Evolutionary conservation across 2,888 invertebrate species (phyloP).

Genomic region (Caenorhabditis macrosperma): DNA sequence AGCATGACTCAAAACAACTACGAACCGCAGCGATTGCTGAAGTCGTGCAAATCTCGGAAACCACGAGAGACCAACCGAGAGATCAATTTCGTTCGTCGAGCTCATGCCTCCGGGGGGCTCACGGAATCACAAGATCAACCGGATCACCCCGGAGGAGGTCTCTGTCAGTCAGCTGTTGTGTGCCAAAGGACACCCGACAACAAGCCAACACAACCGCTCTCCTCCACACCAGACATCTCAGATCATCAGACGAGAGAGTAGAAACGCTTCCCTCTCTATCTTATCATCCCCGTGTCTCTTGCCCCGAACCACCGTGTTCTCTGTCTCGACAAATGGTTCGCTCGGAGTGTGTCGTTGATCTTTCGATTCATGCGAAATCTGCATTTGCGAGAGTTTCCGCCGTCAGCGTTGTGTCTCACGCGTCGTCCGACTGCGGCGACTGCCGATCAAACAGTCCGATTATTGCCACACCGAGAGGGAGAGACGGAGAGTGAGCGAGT

Average conservation of each 20-base stretch:
- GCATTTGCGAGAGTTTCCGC: not conserved
- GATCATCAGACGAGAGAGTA: not conserved
- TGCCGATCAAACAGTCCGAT: conserved; percentile 55
- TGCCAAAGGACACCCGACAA: not conserved
- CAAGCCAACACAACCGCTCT: not conserved
- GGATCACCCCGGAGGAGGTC: not conserved
- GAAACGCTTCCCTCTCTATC: not conserved
- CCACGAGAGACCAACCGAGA: too few relatives aligned
- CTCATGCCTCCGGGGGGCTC: not conserved
- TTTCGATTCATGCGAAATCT: conserved; percentile 21
- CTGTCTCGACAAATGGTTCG: not conserved
- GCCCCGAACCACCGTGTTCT: not conserved
- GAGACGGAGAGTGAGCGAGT: conserved; percentile 13
- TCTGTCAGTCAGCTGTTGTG: not conserved
- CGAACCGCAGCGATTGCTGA: too few relatives aligned
- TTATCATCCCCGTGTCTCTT: not conserved
- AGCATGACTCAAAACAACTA: too few relatives aligned
- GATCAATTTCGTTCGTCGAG: too few relatives aligned
- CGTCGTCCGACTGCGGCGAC: not conserved
- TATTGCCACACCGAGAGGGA: conserved; percentile 21
- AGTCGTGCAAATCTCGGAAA: too few relatives aligned
- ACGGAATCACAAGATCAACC: not conserved
- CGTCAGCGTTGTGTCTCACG: not conserved
- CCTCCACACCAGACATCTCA: conserved; percentile 6
- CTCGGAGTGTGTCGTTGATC: conserved; percentile 14